These are phyloP conservation scores for Microplitis deprimator DNA, from an alignment of 2,888 invertebrate species.

Conservation along the genomic window DNA sequence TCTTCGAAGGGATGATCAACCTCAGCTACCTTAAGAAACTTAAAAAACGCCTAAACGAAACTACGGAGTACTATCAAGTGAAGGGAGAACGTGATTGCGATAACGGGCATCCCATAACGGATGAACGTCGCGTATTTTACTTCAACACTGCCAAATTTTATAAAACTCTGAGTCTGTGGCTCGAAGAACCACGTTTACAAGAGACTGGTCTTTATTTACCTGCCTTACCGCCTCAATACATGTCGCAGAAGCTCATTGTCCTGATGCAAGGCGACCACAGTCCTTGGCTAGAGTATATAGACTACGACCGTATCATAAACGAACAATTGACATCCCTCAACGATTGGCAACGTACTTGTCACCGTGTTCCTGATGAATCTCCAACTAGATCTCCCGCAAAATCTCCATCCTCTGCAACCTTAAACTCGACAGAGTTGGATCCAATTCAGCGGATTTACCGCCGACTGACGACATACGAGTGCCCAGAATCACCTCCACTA, in stretches of 20 bases:
- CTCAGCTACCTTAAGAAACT: slow-evolving; percentile 79
- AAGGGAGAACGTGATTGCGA: slow-evolving; percentile 71
- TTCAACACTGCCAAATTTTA: slow-evolving; percentile 70
- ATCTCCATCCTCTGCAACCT: slow-evolving; percentile 48
- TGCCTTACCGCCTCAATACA: slow-evolving; percentile 82
- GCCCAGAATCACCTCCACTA: slow-evolving; percentile 75
- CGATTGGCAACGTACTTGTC: slow-evolving; percentile 75
- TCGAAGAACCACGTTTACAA: slow-evolving; percentile 84
- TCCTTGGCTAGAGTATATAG: slow-evolving; percentile 81
- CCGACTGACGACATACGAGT: slow-evolving; percentile 78
- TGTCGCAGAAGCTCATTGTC: slow-evolving; percentile 76
- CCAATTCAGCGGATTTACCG: slow-evolving; percentile 75
- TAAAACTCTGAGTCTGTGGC: slow-evolving; percentile 80
- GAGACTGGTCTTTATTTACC: slow-evolving; percentile 78
- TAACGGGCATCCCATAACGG: slow-evolving; percentile 64
- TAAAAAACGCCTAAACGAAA: slow-evolving; percentile 79
- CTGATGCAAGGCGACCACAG: slow-evolving; percentile 77
- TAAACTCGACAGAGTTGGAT: slow-evolving; percentile 61
- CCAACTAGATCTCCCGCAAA: slow-evolving; percentile 51
- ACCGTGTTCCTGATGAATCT: slow-evolving; percentile 68
- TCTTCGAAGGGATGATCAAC: slow-evolving; percentile 82
- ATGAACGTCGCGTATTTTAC: slow-evolving; percentile 67
- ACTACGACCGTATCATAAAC: slow-evolving; percentile 74
- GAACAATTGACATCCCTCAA: slow-evolving; percentile 73
- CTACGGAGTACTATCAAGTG: slow-evolving; percentile 74